A percentile compares a stretch with the other conserved stretches of the same genome.
These are phyloP conservation scores for Drosophila trapezifrons DNA, from an alignment of 1,140 invertebrate genomes.

Conservation along the genomic window DNA sequence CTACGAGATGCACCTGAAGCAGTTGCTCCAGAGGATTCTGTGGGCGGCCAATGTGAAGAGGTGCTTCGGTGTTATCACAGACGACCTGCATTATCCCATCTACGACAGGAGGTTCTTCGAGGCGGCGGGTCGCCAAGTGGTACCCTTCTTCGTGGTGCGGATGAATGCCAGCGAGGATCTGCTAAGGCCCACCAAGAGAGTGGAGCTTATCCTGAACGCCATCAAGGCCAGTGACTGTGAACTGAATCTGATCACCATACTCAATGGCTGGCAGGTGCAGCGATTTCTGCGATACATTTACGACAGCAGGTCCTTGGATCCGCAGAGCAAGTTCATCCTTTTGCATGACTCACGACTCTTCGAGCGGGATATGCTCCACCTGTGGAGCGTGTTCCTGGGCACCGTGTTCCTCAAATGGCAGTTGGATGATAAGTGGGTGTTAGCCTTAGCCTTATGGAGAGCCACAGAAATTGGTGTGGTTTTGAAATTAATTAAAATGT, in stretches of 20 bases:
- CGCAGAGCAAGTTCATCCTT: slow-evolving; percentile 88
- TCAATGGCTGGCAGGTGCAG: slow-evolving; percentile 88
- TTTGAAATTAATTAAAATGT: neutral
- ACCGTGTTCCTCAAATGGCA: slow-evolving; percentile 87
- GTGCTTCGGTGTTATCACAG: slow-evolving; percentile 74
- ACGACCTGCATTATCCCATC: slow-evolving; percentile 58
- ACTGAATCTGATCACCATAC: slow-evolving; percentile 89
- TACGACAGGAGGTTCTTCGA: slow-evolving; percentile 62
- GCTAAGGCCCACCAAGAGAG: slow-evolving; percentile 86
- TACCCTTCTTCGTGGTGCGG: slow-evolving; percentile 48
- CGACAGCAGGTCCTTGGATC: slow-evolving; percentile 88
- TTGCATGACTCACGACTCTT: slow-evolving; percentile 89
- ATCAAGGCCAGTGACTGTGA: slow-evolving; percentile 88
- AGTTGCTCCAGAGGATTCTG: slow-evolving; percentile 56
- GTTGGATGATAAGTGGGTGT: slow-evolving; percentile 34
- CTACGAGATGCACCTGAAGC: slow-evolving; percentile 41
- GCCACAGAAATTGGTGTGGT: neutral
- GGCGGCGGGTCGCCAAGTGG: slow-evolving; percentile 21
- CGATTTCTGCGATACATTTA: slow-evolving; percentile 89
- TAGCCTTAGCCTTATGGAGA: neutral
- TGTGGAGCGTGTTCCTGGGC: slow-evolving; percentile 91
- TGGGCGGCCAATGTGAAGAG: slow-evolving; percentile 53
- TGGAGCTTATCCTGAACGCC: slow-evolving; percentile 85
- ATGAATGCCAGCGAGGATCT: slow-evolving; percentile 87
- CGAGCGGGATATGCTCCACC: slow-evolving; percentile 87